Conservation (phyloP, 1,140 invertebrate species). For the Diachasmimorpha longicaudata region DNA sequence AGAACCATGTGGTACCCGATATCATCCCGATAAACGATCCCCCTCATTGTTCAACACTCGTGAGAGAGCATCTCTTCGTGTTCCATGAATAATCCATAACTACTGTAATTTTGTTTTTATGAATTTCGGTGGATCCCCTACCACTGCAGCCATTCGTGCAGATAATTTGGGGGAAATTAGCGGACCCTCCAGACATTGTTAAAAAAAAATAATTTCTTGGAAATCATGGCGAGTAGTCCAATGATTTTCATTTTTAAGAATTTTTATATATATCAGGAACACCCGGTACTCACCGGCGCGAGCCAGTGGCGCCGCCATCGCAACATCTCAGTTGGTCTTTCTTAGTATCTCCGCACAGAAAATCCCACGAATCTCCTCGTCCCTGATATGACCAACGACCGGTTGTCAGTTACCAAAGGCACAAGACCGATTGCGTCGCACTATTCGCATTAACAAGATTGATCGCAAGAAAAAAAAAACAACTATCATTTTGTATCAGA, state of each 20-base stretch:
- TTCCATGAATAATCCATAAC: not conserved
- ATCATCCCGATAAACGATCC: not conserved
- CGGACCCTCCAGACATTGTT: not conserved
- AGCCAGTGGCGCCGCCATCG: not conserved
- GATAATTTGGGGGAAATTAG: not conserved
- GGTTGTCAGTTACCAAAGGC: conserved; percentile 23
- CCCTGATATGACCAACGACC: conserved; percentile 21
- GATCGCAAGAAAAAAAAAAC: no score
- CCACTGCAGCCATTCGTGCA: not conserved
- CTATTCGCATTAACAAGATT: not conserved
- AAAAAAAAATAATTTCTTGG: not conserved
- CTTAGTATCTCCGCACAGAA: not conserved
- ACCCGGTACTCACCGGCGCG: not conserved
- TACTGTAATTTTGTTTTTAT: not conserved
- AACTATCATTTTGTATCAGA: no score
- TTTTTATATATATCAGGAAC: not conserved
- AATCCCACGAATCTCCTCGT: conserved; percentile 6
- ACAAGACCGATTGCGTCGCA: conserved; percentile 18
- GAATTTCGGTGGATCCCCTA: not conserved
- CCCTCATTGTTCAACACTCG: not conserved
- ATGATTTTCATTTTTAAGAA: not conserved
- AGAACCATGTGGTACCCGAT: no score
- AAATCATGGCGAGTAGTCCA: not conserved
- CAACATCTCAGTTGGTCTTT: not conserved
- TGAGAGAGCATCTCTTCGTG: not conserved